Percentiles rank a stretch among this genome's conserved stretches.
Evolutionary conservation across 2,888 invertebrate species (phyloP).

Genomic region (Coelopa pilipes): DNA sequence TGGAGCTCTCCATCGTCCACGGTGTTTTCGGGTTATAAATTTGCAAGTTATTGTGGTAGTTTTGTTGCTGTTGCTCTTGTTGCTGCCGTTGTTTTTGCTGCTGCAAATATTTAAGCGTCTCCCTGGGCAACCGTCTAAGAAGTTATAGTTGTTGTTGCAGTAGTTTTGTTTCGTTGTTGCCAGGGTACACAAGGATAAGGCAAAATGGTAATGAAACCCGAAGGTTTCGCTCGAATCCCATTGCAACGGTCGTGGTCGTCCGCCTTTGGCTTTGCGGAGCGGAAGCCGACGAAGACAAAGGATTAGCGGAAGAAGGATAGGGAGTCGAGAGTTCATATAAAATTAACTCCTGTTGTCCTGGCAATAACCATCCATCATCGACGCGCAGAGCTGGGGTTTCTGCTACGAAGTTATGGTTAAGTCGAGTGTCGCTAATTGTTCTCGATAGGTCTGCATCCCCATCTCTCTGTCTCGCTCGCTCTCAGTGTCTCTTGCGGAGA

Average conservation of each 20-base stretch:
- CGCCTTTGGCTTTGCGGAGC: background rate
- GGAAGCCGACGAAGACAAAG: background rate
- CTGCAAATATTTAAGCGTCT: background rate
- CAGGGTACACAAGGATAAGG: background rate
- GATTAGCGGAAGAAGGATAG: background rate
- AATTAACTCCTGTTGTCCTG: constrained; percentile 17
- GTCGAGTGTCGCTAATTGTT: no score
- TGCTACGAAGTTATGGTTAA: no score
- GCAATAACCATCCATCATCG: no score
- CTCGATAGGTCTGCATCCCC: no score
- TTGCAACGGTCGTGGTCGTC: background rate
- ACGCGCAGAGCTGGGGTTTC: no score
- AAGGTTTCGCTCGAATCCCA: background rate
- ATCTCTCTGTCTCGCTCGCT: no score
- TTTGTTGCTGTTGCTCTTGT: background rate
- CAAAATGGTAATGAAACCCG: no score
- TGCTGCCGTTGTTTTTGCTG: background rate
- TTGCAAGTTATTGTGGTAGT: background rate
- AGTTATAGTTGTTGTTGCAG: background rate
- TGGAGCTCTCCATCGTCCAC: background rate
- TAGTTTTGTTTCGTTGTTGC: background rate
- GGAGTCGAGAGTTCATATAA: no score
- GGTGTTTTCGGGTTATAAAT: background rate
- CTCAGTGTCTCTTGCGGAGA: no score
- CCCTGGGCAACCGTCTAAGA: background rate